Evolutionary conservation across 2,113 vertebrate species (phyloP).

Genomic region (Saccopteryx bilineata): DNA sequence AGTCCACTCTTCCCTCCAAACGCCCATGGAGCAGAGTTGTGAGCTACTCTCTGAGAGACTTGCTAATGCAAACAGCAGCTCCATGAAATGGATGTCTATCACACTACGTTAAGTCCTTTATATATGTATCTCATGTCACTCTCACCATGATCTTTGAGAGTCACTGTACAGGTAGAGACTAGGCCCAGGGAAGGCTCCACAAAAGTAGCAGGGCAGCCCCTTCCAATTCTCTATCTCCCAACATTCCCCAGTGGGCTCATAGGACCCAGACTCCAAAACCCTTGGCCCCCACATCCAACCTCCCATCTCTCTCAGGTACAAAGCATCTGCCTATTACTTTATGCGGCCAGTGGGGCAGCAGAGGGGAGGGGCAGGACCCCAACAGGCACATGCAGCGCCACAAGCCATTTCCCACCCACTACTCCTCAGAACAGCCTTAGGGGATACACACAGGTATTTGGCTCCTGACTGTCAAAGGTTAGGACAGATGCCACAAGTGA

Average conservation of each 20-base stretch:
- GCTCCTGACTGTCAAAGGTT: background rate
- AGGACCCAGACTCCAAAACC: background rate
- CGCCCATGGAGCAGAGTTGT: background rate
- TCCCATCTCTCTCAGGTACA: background rate
- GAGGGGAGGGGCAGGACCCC: background rate
- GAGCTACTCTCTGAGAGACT: background rate
- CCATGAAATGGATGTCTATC: accelerated
- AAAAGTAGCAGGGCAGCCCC: background rate
- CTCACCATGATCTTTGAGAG: background rate
- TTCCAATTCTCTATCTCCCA: background rate
- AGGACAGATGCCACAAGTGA: background rate
- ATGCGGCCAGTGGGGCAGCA: background rate
- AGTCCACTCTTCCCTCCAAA: accelerated
- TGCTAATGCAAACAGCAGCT: background rate
- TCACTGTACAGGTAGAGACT: background rate
- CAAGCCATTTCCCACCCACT: background rate
- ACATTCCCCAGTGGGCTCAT: too few species aligned
- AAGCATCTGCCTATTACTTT: background rate
- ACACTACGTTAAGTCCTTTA: background rate
- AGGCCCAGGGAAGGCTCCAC: background rate
- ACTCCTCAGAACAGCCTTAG: background rate
- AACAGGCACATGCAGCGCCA: accelerated
- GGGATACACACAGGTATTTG: background rate
- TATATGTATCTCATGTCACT: background rate
- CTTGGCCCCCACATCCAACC: background rate